Base-by-base conservation (phyloP, 2,113 vertebrate genomes). In the Spea multiplicata region DNA sequence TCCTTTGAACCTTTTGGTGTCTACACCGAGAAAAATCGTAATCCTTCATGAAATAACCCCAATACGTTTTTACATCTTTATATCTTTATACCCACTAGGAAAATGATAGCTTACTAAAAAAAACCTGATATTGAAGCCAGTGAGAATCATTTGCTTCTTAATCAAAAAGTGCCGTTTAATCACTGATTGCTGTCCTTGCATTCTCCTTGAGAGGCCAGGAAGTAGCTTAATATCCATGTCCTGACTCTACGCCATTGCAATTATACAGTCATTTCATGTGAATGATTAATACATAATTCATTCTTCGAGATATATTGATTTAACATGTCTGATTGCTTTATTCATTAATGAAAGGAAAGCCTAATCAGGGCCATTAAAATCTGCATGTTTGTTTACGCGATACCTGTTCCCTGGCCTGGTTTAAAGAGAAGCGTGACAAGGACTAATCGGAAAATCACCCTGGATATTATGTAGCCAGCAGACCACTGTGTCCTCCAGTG, bases 261-360 rank as follows among this genome's bases (percentile, higher is more conserved):
- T 77, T 77, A 48, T 61, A 45, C 75, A 44, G 6, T 44, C 53
- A 12, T 46, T 8, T 14, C 44, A 10, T 46, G 66, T 62, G 46
- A n/a, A 77, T 61, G 66, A 71, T 48, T 49, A 46, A 9, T 61
- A 61, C 75, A 77, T 77, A 61, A 77, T 77, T 77, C 75, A 77
- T 70, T 70, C 66, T 77, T 64, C 17, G 61, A 16, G 61, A 64
- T 16, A 64, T 71, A 77, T 70, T 62, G 75, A 62, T 71, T 48
- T 50, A 30, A 50, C 66, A 45, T 50, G 55, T 70, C 45, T 70
- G 75, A 77, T 70, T 44, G 66, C 67, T 77, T 76, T 52, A 76
- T 76, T 76, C 66, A 61, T 76, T 76, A 76, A 30, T 61, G 53
- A 16, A 10, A 55, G 75, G 14, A 70, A 70, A 69, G 14, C 53